These are phyloP conservation scores for Platycheirus albimanus DNA, from an alignment of 2,888 invertebrate species.

Conservation along the genomic window DNA sequence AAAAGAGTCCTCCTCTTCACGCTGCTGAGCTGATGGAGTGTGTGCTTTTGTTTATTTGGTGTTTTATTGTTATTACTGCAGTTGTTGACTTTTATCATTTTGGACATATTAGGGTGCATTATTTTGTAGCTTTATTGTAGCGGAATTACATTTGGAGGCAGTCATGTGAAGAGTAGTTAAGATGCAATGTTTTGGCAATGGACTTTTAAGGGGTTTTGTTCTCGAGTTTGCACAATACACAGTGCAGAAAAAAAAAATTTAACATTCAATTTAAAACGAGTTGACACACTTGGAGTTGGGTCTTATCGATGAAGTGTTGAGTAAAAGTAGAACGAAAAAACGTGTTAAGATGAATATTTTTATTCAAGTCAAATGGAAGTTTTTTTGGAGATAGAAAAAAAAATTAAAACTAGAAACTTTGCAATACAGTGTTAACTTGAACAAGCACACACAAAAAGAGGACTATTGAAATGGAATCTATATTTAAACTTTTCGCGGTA, in stretches of 20 bases:
- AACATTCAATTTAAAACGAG: conserved; percentile 1
- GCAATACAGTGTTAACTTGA: too few relatives aligned
- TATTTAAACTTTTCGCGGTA: too few relatives aligned
- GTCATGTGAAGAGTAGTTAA: conserved; percentile 43
- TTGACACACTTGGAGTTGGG: conserved; percentile 23
- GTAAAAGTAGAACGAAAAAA: background rate
- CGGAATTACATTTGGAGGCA: conserved; percentile 53
- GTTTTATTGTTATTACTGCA: conserved; percentile 75
- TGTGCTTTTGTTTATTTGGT: conserved; percentile 71
- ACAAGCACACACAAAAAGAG: too few relatives aligned
- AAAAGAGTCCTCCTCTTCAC: background rate
- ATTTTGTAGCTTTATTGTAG: conserved; percentile 60
- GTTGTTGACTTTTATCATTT: conserved; percentile 74
- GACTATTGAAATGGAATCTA: too few relatives aligned
- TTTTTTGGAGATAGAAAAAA: background rate
- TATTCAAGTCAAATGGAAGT: background rate
- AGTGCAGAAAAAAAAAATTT: background rate
- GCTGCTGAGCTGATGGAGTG: conserved; percentile 55
- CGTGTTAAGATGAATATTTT: background rate
- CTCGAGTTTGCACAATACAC: background rate
- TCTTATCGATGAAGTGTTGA: background rate
- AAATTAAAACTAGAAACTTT: too few relatives aligned
- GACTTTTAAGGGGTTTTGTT: background rate
- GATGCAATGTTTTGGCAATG: conserved; percentile 61
- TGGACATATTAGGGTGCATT: conserved; percentile 71